Conservation (phyloP, 2,888 invertebrate genomes). For the Sympetrum striolatum region DNA sequence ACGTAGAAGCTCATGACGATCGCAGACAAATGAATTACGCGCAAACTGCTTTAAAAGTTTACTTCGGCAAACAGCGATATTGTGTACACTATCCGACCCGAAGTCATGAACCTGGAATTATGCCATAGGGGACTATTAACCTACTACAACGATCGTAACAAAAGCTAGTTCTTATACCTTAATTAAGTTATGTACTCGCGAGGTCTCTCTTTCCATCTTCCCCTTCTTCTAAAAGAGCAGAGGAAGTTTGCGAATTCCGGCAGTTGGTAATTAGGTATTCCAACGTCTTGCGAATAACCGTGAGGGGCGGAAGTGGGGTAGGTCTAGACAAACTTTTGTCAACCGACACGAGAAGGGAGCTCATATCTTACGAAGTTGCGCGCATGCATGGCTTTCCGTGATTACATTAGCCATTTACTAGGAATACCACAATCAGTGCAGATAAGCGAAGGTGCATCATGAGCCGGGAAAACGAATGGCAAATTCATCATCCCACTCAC, state of each 20-base stretch:
- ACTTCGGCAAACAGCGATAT: background rate
- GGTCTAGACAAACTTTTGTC: constrained; percentile 18
- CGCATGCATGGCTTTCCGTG: constrained; percentile 7
- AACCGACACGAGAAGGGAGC: constrained; percentile 23
- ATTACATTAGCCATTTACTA: constrained; percentile 29
- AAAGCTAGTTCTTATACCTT: constrained; percentile 17
- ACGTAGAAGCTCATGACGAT: background rate
- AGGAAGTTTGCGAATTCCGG: constrained; percentile 31
- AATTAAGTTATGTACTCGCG: constrained; percentile 23
- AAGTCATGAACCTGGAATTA: background rate
- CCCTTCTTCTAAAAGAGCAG: background rate
- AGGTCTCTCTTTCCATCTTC: background rate
- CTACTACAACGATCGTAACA: constrained; percentile 1
- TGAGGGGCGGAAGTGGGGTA: background rate
- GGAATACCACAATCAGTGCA: background rate
- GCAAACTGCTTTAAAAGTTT: background rate
- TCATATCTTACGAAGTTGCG: background rate
- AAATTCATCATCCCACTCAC: background rate
- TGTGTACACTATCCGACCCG: background rate
- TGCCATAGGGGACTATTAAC: constrained; percentile 15
- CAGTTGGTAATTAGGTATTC: constrained; percentile 29
- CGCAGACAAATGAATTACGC: background rate
- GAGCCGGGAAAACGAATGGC: background rate
- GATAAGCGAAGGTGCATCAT: constrained; percentile 7
- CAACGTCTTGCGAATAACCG: constrained; percentile 22